These are phyloP conservation scores for Rhamphomyia laevipes DNA, from an alignment of 2,888 invertebrate species.

Conservation along the genomic window DNA sequence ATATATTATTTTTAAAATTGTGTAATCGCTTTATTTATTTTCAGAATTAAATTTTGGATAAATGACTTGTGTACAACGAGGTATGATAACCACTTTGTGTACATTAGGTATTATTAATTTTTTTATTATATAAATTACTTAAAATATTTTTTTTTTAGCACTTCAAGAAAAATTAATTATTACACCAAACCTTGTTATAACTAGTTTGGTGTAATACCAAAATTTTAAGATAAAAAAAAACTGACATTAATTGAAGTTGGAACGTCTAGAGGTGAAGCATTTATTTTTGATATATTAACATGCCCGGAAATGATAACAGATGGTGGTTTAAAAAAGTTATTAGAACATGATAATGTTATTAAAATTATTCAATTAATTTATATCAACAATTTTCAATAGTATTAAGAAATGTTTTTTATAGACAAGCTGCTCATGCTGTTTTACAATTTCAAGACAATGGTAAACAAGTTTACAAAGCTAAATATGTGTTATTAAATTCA, in stretches of 20 bases:
- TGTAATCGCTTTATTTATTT: too few species aligned
- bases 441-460: conserved; percentile 80
- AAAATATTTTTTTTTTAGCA: too few species aligned
- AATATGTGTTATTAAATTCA: conserved; percentile 83
- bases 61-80: too few species aligned
- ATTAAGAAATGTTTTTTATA: conserved; percentile 78
- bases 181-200: too few species aligned
- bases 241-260: conserved; percentile 79
- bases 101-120: too few species aligned
- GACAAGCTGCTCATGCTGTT: conserved; percentile 86
- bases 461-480: conserved; percentile 88
- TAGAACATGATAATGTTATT: conserved; percentile 69
- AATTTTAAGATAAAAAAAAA: too few species aligned
- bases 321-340: conserved; percentile 64
- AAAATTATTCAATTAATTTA: conserved; percentile 85
- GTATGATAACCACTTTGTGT: too few species aligned
- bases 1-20: too few species aligned
- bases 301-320: conserved; percentile 67
- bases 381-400: conserved; percentile 76
- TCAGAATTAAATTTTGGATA: too few species aligned
- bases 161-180: too few species aligned
- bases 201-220: too few species aligned
- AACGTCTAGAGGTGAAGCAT: conserved; percentile 69
- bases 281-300: conserved; percentile 76
- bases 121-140: too few species aligned